Percentiles rank a stretch among this genome's conserved stretches.
Evolutionary conservation across 2,113 vertebrate species (phyloP).

Genomic region (Podarcis raffonei): DNA sequence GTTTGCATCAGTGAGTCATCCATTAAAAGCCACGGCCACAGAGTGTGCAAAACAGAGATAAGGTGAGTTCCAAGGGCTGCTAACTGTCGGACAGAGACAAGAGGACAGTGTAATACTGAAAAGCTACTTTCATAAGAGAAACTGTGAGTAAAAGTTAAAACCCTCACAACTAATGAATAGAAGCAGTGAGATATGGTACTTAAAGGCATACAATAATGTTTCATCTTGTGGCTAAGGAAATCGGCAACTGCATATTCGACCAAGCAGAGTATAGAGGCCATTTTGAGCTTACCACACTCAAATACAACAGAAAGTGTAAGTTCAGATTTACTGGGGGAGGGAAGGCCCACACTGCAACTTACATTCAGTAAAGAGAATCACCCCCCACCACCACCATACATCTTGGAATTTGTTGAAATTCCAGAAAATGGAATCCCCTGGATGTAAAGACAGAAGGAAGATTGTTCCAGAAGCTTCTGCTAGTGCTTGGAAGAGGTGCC

Average conservation of each 20-base stretch:
- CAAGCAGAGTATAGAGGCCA: neutral
- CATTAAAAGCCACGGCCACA: conserved; percentile 93
- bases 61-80: conserved; percentile 83
- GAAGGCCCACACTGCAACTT: neutral
- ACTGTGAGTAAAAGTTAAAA: neutral
- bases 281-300: neutral
- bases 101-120: conserved; percentile 16
- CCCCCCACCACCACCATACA: neutral
- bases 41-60: conserved; percentile 77
- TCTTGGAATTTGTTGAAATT: neutral
- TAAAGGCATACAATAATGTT: neutral
- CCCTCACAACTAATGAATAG: neutral
- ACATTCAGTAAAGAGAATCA: neutral
- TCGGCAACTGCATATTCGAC: neutral
- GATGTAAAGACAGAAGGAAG: too few species aligned
- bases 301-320: neutral
- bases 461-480: neutral
- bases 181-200: neutral
- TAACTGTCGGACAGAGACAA: conserved; percentile 66
- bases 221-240: neutral
- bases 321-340: neutral
- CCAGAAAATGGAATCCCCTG: neutral
- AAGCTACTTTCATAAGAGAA: neutral
- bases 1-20: conserved; percentile 85
- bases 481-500: neutral